These are phyloP conservation scores for Corydoras sp. DNA, from an alignment of 2,113 vertebrate genomes.

Conservation along the genomic window DNA sequence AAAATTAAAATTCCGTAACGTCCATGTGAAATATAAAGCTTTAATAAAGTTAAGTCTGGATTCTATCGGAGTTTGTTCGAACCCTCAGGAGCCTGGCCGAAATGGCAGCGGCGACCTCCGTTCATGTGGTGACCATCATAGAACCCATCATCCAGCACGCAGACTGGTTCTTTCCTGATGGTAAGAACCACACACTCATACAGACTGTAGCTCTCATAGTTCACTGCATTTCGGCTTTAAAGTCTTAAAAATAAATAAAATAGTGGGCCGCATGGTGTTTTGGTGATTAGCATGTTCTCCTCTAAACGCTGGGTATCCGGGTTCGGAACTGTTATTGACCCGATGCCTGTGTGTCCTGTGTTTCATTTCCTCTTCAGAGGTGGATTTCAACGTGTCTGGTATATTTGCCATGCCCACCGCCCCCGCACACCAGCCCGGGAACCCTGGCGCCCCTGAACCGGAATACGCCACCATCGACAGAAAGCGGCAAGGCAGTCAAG, in stretches of 20 bases:
- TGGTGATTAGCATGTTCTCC: no score
- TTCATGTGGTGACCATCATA: constrained; percentile 90
- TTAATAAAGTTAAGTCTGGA: no score
- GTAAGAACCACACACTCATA: constrained; percentile 52
- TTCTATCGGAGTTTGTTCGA: background rate
- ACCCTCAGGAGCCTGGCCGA: constrained; percentile 80
- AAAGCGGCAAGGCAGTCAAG: constrained; percentile 84
- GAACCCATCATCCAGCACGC: constrained; percentile 94
- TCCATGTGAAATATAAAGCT: no score
- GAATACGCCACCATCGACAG: constrained; percentile 76
- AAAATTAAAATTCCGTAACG: no score
- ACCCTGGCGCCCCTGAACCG: constrained; percentile 61
- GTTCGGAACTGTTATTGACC: no score
- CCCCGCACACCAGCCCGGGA: constrained; percentile 65
- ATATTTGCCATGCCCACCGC: constrained; percentile 78
- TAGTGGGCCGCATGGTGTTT: no score
- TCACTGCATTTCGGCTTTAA: no score
- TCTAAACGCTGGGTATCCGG: no score
- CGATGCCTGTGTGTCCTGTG: no score
- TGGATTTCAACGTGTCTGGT: constrained; percentile 96
- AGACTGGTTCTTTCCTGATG: constrained; percentile 96
- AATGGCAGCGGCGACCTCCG: constrained; percentile 92
- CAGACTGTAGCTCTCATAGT: no score
- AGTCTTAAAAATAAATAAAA: no score
- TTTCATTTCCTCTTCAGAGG: constrained; percentile 61